phyloP scores from a whole-genome alignment of 2,113 vertebrate species.

The Syrrhaptes paradoxus region DNA sequence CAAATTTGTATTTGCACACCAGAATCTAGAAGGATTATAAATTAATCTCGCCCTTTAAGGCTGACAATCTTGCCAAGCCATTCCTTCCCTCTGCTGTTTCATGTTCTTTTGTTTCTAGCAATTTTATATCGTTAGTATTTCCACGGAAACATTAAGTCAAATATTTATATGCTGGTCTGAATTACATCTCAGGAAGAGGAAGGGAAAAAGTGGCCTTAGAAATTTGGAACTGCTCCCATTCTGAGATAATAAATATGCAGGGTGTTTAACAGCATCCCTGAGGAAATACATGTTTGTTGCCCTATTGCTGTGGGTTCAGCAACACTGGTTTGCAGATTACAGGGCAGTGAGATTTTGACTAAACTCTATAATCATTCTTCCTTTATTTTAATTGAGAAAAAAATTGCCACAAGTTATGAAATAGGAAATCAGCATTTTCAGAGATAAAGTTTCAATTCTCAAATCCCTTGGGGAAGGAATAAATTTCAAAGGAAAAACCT shows the following conservation, averaged over 20 bases:
- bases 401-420: conserved; percentile 15
- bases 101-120: conserved; percentile 19
- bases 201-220: conserved; percentile 26
- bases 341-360: not conserved
- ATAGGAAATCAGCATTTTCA: not conserved
- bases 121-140: conserved; percentile 19
- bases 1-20: conserved; percentile 22
- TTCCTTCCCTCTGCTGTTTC: not conserved
- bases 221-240: conserved; percentile 48
- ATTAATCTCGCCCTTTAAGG: conserved; percentile 61
- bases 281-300: conserved; percentile 45
- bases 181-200: conserved; percentile 45
- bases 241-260: conserved; percentile 25
- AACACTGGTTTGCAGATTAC: not conserved
- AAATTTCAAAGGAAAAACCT: not conserved
- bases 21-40: conserved; percentile 49
- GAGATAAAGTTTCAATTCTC: conserved; percentile 12
- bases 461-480: not conserved
- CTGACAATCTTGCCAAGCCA: conserved; percentile 20
- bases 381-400: conserved; percentile 41
- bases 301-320: conserved; percentile 7
- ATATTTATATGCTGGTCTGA: conserved; percentile 65
- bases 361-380: conserved; percentile 10
- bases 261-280: conserved; percentile 40
- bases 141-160: conserved; percentile 42